Percentiles rank a stretch among this genome's conserved stretches.
Evolutionary conservation across 2,797 vertebrate genomes (phyloP).

Genomic region (Pogonophryne albipinna): DNA sequence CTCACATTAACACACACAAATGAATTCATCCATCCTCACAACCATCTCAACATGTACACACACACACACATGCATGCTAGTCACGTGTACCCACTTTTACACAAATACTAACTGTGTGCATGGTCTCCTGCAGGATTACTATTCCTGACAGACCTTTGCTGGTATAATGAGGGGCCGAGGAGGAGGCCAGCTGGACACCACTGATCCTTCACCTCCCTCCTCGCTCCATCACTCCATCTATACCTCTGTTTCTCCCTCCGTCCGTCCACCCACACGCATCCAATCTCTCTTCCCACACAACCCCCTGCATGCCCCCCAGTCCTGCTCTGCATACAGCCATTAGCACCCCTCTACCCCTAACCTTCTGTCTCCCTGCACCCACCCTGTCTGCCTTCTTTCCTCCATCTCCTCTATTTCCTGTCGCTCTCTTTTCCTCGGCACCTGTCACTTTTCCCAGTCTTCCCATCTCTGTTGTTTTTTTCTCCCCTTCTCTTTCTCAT

Average conservation of each 20-base stretch:
- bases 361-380: conserved; percentile 56
- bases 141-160: conserved; percentile 68
- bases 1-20: background rate
- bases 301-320: conserved; percentile 45
- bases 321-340: conserved; percentile 73
- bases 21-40: background rate
- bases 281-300: conserved; percentile 32
- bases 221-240: conserved; percentile 48
- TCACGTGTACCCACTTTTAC: background rate
- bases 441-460: conserved; percentile 66
- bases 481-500: conserved; percentile 58
- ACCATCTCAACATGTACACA: background rate
- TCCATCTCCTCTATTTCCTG: conserved; percentile 53
- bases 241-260: conserved; percentile 35
- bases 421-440: conserved; percentile 57
- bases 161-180: conserved; percentile 77
- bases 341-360: conserved; percentile 73
- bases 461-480: conserved; percentile 59
- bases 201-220: conserved; percentile 69
- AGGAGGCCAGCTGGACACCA: conserved; percentile 79
- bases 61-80: background rate
- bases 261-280: conserved; percentile 21
- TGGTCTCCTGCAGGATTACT: conserved; percentile 60
- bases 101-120: conserved; percentile 12
- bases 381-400: conserved; percentile 45